Conservation (phyloP, 2,113 vertebrate genomes). For the Tor tambroides region DNA sequence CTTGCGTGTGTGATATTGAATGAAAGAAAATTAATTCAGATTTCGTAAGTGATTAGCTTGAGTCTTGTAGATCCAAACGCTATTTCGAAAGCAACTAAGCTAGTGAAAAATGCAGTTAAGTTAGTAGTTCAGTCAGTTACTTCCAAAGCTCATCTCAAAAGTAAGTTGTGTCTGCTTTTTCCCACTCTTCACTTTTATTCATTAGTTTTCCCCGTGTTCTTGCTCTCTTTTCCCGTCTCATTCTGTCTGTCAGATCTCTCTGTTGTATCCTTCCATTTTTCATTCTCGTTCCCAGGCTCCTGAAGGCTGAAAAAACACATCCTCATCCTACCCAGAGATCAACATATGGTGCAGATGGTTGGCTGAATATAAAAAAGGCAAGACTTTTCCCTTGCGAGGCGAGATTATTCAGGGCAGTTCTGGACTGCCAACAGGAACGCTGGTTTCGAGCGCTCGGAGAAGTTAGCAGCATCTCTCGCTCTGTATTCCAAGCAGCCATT, state of each 20-base stretch:
- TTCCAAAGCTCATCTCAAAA: background rate
- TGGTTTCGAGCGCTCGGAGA: conserved; percentile 33
- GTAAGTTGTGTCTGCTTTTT: background rate
- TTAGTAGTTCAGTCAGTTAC: background rate
- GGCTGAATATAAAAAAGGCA: conserved; percentile 59
- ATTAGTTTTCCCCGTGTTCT: conserved; percentile 14
- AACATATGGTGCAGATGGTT: conserved; percentile 59
- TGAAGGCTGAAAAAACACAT: conserved; percentile 50
- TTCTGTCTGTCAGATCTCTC: background rate
- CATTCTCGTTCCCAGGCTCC: conserved; percentile 47
- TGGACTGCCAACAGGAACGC: conserved; percentile 35
- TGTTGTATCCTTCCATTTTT: conserved; percentile 50
- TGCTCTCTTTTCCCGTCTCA: conserved; percentile 6
- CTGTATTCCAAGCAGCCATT: conserved; percentile 41
- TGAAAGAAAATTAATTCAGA: background rate
- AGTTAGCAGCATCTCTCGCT: conserved; percentile 37
- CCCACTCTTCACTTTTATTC: background rate
- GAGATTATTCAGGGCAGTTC: conserved; percentile 58
- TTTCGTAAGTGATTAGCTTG: background rate
- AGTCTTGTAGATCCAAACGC: background rate
- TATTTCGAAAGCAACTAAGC: too few species aligned
- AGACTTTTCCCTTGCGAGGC: conserved; percentile 48
- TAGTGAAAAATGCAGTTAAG: too few species aligned
- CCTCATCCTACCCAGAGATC: conserved; percentile 51
- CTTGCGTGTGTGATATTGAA: background rate